phyloP scores from a whole-genome alignment of 2,888 invertebrate genomes.

The Ethmia dodecea region DNA sequence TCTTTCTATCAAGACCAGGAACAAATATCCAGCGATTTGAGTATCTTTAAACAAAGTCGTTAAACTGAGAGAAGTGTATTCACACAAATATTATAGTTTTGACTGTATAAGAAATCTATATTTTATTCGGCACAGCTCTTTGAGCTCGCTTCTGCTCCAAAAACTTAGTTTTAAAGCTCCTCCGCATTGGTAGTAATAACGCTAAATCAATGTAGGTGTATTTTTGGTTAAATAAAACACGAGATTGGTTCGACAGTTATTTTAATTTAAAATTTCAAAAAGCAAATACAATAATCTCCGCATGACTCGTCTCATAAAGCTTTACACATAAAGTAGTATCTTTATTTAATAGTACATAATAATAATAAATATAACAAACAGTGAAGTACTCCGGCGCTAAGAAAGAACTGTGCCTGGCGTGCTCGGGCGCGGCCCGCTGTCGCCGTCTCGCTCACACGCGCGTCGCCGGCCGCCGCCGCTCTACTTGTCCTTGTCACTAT shows the following conservation, averaged over 20 bases:
- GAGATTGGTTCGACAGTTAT: constrained; percentile 61
- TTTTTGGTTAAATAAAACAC: constrained; percentile 39
- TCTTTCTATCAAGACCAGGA: too few species aligned
- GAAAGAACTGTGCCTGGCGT: constrained; percentile 60
- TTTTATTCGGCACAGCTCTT: too few species aligned
- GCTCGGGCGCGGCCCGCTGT: constrained; percentile 73
- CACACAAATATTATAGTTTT: too few species aligned
- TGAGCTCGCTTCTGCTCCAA: too few species aligned
- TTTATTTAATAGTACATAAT: constrained; percentile 61
- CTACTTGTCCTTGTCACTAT: constrained; percentile 92
- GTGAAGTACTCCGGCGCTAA: constrained; percentile 55
- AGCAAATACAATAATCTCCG: constrained; percentile 76
- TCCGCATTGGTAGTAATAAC: too few species aligned
- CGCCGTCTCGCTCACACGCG: constrained; percentile 13
- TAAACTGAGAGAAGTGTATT: too few species aligned
- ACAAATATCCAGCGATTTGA: too few species aligned
- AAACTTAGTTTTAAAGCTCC: too few species aligned
- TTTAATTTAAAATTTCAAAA: constrained; percentile 78
- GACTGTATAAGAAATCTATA: too few species aligned
- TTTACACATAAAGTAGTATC: constrained; percentile 71
- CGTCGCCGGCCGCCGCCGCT: constrained; percentile 35
- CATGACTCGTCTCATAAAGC: constrained; percentile 75
- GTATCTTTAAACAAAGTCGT: too few species aligned
- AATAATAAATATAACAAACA: constrained; percentile 74
- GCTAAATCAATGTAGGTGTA: too few species aligned